These are phyloP conservation scores for Ammodramus savannarum DNA, from an alignment of 2,113 vertebrate genomes.

Conservation along the genomic window DNA sequence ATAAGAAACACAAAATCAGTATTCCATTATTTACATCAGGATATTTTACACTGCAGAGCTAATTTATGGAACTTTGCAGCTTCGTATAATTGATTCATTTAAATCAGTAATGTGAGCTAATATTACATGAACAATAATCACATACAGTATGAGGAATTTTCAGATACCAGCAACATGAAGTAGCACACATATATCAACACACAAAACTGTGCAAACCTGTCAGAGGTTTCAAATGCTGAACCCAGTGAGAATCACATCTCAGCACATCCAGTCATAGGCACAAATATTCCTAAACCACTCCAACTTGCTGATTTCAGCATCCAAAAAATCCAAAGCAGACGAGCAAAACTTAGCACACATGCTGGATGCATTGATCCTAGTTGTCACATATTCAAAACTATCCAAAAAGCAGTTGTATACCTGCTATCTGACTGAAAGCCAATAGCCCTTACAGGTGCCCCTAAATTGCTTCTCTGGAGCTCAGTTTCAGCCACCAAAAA, in stretches of 20 bases:
- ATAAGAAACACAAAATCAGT: not conserved
- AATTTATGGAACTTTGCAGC: not conserved
- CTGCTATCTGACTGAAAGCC: not conserved
- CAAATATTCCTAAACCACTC: not conserved
- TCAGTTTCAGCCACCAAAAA: not conserved
- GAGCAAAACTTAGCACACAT: not conserved
- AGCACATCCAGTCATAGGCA: not conserved
- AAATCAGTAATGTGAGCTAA: conserved; percentile 5
- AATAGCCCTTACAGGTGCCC: not conserved
- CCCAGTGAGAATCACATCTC: not conserved
- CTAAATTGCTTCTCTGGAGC: not conserved
- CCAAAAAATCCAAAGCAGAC: not conserved
- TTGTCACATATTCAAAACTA: not conserved
- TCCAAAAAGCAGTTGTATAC: not conserved
- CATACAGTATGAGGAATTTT: not conserved
- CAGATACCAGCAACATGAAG: not conserved
- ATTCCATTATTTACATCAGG: not conserved
- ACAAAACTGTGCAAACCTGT: not conserved
- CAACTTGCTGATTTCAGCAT: not conserved
- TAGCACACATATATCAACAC: not conserved
- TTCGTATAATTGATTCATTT: not conserved
- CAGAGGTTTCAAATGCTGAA: not conserved
- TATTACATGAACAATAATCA: not conserved
- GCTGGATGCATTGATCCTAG: not conserved
- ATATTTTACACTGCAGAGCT: not conserved